A percentile compares a stretch with the other conserved stretches of the same genome.
These are phyloP conservation scores for Channa striata DNA, from an alignment of 2,797 vertebrate genomes.

Conservation along the genomic window DNA sequence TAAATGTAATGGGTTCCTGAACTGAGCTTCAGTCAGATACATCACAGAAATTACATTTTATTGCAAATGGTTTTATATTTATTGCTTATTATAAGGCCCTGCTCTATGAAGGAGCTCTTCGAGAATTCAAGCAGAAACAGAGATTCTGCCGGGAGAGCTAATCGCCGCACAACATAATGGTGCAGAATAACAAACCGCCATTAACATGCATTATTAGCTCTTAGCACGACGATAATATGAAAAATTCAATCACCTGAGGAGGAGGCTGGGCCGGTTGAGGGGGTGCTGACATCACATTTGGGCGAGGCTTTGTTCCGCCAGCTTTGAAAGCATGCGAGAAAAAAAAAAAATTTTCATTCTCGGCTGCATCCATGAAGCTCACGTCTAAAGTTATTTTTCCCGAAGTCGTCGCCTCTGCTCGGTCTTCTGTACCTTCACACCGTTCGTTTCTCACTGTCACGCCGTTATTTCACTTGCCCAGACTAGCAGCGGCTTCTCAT, in stretches of 20 bases:
- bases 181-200: neutral
- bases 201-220: constrained; percentile 2
- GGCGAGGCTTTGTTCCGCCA: too few species aligned
- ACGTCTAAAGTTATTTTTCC: too few species aligned
- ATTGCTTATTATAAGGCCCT: neutral
- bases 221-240: neutral
- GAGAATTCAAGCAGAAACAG: neutral
- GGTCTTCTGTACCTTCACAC: too few species aligned
- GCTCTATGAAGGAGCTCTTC: neutral
- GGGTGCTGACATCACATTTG: neutral
- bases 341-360: too few species aligned
- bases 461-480: too few species aligned
- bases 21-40: neutral
- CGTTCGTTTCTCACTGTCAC: too few species aligned
- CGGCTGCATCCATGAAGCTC: too few species aligned
- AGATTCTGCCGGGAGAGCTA: neutral
- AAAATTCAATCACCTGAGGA: neutral
- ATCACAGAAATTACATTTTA: neutral
- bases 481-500: too few species aligned
- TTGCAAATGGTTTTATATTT: neutral
- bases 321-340: too few species aligned
- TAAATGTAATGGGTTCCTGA: neutral
- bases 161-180: neutral
- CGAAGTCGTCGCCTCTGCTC: too few species aligned
- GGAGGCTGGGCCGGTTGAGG: neutral